A percentile compares a stretch with the other conserved stretches of the same genome.
These are phyloP conservation scores for Noturus placidus DNA, from an alignment of 2,113 vertebrate species.

Conservation along the genomic window DNA sequence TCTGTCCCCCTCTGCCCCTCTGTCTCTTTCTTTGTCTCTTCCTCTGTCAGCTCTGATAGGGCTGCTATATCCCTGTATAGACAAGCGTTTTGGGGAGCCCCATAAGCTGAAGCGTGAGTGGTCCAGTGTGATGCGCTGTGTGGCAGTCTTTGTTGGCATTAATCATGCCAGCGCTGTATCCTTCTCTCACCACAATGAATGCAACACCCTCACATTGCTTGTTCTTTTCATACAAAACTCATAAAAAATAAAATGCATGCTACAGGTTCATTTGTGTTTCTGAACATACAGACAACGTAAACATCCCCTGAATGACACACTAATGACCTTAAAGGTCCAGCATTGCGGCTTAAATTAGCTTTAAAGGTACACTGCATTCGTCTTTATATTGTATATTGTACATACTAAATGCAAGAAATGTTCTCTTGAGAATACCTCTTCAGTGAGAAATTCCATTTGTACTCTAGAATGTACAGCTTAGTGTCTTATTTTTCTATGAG, in stretches of 20 bases:
- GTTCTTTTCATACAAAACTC: not conserved
- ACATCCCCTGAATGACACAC: not conserved
- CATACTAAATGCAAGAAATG: not conserved
- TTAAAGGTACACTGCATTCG: not conserved
- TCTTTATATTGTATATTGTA: not conserved
- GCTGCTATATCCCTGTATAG: constrained; percentile 93
- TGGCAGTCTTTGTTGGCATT: constrained; percentile 96
- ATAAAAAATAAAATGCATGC: not conserved
- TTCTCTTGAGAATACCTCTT: not conserved
- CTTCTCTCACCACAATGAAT: constrained; percentile 61
- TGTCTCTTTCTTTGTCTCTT: not conserved
- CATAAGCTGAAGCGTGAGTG: constrained; percentile 97
- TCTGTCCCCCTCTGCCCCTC: not conserved
- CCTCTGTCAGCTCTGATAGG: constrained; percentile 82
- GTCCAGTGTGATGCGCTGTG: constrained; percentile 97
- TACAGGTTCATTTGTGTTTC: not conserved
- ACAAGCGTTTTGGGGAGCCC: constrained; percentile 88
- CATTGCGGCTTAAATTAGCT: not conserved
- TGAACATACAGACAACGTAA: not conserved
- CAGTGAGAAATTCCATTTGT: not conserved
- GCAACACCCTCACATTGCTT: not conserved
- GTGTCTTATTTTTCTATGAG: not conserved
- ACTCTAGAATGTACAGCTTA: not conserved
- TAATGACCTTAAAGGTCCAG: not conserved
- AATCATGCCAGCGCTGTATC: constrained; percentile 98